phyloP scores from a whole-genome alignment of 2,113 vertebrate species.

The Megaleporinus macrocephalus region DNA sequence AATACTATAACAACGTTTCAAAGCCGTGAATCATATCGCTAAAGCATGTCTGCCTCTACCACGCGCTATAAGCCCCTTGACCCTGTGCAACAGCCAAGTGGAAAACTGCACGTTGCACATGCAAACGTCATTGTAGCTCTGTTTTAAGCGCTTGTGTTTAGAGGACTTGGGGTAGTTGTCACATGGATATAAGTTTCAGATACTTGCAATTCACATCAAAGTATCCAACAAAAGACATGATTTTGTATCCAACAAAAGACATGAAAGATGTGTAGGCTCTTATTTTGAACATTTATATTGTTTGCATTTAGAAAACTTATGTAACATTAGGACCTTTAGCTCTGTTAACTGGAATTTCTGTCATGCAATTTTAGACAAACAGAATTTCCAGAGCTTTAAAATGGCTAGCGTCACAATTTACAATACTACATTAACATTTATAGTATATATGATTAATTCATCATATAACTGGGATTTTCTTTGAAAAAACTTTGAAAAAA shows the following conservation, averaged over 20 bases:
- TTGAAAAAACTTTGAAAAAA: too few relatives aligned
- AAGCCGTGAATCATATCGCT: neutral
- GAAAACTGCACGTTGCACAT: slow-evolving; percentile 16
- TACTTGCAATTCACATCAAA: neutral
- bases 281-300: neutral
- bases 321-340: neutral
- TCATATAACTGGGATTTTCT: too few relatives aligned
- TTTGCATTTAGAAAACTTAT: neutral
- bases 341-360: too few relatives aligned
- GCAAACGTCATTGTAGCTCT: slow-evolving; percentile 22
- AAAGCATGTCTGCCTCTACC: neutral
- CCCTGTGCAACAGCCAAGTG: neutral
- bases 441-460: too few relatives aligned
- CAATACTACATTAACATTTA: too few relatives aligned
- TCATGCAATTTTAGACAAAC: too few relatives aligned
- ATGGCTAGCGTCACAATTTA: too few relatives aligned
- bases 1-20: neutral
- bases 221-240: neutral
- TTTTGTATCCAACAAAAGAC: neutral
- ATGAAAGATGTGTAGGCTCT: neutral
- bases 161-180: neutral
- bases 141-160: slow-evolving; percentile 14
- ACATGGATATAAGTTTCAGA: neutral
- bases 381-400: too few relatives aligned
- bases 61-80: neutral